These are phyloP conservation scores for Adelognathus sp. DNA, from an alignment of 2,888 invertebrate species.

Conservation along the genomic window DNA sequence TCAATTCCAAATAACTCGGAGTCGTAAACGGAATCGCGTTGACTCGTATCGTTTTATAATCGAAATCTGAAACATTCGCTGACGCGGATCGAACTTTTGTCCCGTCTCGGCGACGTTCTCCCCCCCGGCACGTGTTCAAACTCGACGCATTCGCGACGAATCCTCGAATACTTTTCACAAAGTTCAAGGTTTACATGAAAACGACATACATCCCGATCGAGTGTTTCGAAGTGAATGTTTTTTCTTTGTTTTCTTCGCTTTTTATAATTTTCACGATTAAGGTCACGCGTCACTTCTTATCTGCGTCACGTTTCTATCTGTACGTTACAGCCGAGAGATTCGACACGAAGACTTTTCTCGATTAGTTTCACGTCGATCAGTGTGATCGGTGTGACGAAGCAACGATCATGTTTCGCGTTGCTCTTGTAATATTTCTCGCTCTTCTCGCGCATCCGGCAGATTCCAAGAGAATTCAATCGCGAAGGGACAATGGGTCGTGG, in stretches of 20 bases:
- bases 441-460: background rate
- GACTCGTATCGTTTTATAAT: background rate
- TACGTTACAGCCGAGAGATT: background rate
- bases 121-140: background rate
- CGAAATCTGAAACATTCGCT: background rate
- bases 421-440: background rate
- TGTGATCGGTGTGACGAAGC: background rate
- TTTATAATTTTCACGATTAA: background rate
- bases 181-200: background rate
- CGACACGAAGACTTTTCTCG: background rate
- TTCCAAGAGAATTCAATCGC: no score
- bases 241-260: no score
- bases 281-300: conserved; percentile 23
- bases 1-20: no score
- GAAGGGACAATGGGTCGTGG: background rate
- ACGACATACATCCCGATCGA: background rate
- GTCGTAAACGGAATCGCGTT: no score
- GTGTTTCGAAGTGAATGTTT: background rate
- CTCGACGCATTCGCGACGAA: background rate
- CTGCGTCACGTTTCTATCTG: background rate
- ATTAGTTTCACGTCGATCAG: conserved; percentile 2
- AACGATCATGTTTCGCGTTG: background rate
- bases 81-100: no score
- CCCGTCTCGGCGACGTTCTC: no score
- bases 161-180: background rate